phyloP scores from a whole-genome alignment of 2,113 vertebrate species.

The Balaeniceps rex region DNA sequence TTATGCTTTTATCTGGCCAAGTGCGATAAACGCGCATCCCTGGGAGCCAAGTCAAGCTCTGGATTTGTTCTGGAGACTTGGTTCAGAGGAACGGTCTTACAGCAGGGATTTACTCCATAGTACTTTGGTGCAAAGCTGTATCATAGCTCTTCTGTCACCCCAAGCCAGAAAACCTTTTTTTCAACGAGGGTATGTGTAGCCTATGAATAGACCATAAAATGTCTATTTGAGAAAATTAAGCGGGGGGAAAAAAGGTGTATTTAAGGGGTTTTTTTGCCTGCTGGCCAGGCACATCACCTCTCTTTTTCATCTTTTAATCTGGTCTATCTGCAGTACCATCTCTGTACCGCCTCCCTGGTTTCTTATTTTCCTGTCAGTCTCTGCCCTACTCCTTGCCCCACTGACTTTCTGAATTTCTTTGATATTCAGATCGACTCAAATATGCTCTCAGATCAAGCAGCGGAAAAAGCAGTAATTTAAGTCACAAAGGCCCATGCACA shows the following conservation, averaged over 20 bases:
- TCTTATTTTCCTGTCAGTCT: background rate
- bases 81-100: background rate
- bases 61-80: background rate
- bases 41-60: background rate
- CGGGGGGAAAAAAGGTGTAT: background rate
- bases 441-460: conserved; percentile 10
- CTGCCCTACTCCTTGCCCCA: background rate
- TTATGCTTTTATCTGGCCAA: background rate
- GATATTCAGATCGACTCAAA: conserved; percentile 40
- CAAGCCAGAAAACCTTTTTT: background rate
- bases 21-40: background rate
- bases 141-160: background rate
- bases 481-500: background rate
- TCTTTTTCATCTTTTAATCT: background rate
- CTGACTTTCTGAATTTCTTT: conserved; percentile 15
- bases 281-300: background rate
- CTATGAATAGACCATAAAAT: background rate
- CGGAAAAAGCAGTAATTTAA: background rate
- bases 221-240: background rate
- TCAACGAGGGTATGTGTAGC: background rate
- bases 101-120: background rate
- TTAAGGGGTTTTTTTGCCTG: background rate
- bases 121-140: background rate
- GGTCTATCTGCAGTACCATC: background rate
- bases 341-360: background rate